Evolutionary conservation across 2,113 vertebrate genomes (phyloP).

Genomic region (Scatophagus argus): DNA sequence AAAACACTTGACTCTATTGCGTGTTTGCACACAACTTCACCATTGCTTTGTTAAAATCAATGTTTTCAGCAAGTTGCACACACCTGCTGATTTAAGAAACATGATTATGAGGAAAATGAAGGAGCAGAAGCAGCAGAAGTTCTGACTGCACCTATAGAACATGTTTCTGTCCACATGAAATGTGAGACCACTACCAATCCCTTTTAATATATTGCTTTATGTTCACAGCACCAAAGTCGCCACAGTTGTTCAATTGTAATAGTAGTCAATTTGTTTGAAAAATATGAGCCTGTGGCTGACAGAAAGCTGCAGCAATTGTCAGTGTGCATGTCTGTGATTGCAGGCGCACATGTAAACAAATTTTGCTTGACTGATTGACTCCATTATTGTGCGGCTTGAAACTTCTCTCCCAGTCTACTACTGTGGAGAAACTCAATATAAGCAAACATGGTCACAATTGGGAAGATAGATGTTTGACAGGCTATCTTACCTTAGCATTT

Average conservation of each 20-base stretch:
- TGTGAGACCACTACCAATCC: constrained; percentile 24
- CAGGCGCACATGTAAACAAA: constrained; percentile 39
- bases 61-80: constrained; percentile 44
- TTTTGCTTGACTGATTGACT: constrained; percentile 65
- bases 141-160: constrained; percentile 56
- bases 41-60: constrained; percentile 15
- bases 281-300: constrained; percentile 41
- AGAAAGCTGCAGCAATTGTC: constrained; percentile 56
- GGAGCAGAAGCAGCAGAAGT: constrained; percentile 52
- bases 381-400: constrained; percentile 55
- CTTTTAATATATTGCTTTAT: constrained; percentile 56
- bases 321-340: constrained; percentile 40
- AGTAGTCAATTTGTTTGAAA: constrained; percentile 73
- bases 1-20: background rate
- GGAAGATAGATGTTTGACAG: constrained; percentile 12
- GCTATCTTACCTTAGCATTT: background rate
- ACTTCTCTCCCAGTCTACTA: constrained; percentile 6
- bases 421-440: constrained; percentile 23
- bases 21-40: constrained; percentile 1
- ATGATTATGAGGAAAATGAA: constrained; percentile 67
- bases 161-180: constrained; percentile 49
- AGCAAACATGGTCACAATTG: constrained; percentile 28
- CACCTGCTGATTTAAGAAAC: constrained; percentile 67
- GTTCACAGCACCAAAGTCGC: constrained; percentile 49
- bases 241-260: constrained; percentile 69